These are phyloP conservation scores for Argya squamiceps DNA, from an alignment of 2,797 vertebrate genomes.

Conservation along the genomic window DNA sequence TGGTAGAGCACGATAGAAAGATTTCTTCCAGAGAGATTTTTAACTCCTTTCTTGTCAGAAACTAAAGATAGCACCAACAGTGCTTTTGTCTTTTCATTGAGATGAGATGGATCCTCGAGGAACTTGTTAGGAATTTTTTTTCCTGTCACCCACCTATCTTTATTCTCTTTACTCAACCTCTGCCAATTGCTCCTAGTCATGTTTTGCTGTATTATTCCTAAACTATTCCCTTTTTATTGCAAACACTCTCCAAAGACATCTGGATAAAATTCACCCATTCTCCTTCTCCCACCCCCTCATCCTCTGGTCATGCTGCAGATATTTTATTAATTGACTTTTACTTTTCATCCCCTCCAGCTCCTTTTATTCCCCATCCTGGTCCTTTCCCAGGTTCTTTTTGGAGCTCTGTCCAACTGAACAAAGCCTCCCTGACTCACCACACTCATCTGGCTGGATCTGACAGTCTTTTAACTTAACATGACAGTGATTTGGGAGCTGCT, in stretches of 20 bases:
- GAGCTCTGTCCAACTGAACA: rapidly evolving
- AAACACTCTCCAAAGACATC: neutral
- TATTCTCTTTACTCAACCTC: neutral
- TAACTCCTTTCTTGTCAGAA: neutral
- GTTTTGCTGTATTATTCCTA: neutral
- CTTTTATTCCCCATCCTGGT: neutral
- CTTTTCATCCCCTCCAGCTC: neutral
- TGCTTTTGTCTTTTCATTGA: neutral
- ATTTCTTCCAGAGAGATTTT: neutral
- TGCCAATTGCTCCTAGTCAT: neutral
- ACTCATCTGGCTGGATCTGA: neutral
- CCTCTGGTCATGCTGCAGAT: neutral
- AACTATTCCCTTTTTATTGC: neutral
- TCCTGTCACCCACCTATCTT: neutral
- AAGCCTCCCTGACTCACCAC: neutral
- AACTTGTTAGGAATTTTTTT: neutral
- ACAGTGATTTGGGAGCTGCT: neutral
- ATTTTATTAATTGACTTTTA: neutral
- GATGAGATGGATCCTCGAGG: neutral
- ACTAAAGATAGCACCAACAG: neutral
- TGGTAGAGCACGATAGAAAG: neutral
- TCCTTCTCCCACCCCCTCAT: neutral
- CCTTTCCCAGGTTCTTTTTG: neutral
- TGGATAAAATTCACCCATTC: neutral
- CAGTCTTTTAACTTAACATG: neutral